phyloP scores from a whole-genome alignment of 1,140 invertebrate genomes.

The Bombus polaris region DNA sequence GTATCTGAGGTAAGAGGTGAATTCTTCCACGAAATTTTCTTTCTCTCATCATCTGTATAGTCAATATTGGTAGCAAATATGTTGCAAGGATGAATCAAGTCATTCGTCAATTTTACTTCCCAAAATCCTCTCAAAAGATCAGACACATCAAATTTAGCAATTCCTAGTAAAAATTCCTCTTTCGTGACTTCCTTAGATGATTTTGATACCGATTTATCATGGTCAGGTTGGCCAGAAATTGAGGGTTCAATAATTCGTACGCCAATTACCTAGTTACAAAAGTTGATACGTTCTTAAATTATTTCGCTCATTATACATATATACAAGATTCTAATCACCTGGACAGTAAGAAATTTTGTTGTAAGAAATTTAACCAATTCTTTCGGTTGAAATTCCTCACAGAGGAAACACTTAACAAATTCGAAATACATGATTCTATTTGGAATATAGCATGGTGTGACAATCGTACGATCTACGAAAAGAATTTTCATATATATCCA shows the following conservation, averaged over 20 bases:
- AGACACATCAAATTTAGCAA: slow-evolving; percentile 23
- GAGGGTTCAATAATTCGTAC: not conserved
- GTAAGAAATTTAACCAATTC: slow-evolving; percentile 19
- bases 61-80: not conserved
- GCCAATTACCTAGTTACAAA: slow-evolving; percentile 26
- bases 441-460: slow-evolving; percentile 24
- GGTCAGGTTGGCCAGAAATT: not conserved
- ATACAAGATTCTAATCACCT: slow-evolving; percentile 10
- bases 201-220: not conserved
- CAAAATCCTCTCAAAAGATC: slow-evolving; percentile 33
- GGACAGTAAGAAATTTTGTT: slow-evolving; percentile 15
- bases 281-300: not conserved
- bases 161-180: slow-evolving; percentile 14
- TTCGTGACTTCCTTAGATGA: not conserved
- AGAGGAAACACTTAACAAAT: slow-evolving; percentile 33
- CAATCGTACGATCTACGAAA: slow-evolving; percentile 5
- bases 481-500: slow-evolving; percentile 24
- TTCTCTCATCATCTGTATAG: not conserved
- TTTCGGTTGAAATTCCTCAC: not conserved
- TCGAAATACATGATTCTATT: slow-evolving; percentile 20
- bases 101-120: slow-evolving; percentile 10
- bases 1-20: slow-evolving; percentile 15
- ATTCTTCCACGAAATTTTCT: not conserved
- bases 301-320: not conserved
- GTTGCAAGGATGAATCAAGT: slow-evolving; percentile 10